A percentile compares a stretch with the other conserved stretches of the same genome.
These are phyloP conservation scores for Agriopis marginaria DNA, from an alignment of 2,888 invertebrate genomes.

Conservation along the genomic window DNA sequence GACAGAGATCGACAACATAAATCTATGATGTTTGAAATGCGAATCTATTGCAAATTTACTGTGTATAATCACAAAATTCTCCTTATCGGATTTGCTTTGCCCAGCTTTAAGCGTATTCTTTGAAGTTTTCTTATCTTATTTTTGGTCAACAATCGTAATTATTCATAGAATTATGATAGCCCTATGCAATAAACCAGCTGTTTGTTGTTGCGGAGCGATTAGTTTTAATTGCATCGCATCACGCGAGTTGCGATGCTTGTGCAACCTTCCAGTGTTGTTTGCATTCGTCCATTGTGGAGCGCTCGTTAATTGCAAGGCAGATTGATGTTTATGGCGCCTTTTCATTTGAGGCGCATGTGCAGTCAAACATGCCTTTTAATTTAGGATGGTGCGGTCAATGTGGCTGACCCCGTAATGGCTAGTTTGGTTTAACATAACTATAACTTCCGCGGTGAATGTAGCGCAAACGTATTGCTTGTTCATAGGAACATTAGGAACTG, in stretches of 20 bases:
- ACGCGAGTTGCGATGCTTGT: constrained; percentile 66
- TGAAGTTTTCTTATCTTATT: not conserved
- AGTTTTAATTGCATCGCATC: constrained; percentile 71
- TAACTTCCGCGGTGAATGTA: constrained; percentile 13
- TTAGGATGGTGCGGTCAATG: constrained; percentile 30
- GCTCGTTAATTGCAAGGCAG: constrained; percentile 45
- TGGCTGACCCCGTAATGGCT: constrained; percentile 17
- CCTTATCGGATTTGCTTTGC: not conserved
- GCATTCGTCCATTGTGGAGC: constrained; percentile 53
- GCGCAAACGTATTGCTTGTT: not conserved
- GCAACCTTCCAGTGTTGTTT: constrained; percentile 55
- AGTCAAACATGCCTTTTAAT: constrained; percentile 31
- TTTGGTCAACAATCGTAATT: not conserved
- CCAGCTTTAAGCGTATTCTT: not conserved
- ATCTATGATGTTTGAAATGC: too few species aligned
- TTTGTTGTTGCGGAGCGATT: constrained; percentile 71
- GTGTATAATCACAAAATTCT: too few species aligned
- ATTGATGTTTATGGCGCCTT: constrained; percentile 46
- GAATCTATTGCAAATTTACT: not conserved
- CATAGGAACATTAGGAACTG: too few species aligned
- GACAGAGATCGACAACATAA: not conserved
- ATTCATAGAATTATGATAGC: constrained; percentile 25
- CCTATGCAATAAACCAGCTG: constrained; percentile 54
- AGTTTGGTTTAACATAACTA: not conserved
- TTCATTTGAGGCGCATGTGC: constrained; percentile 32